These are phyloP conservation scores for Masticophis lateralis DNA, from an alignment of 2,797 vertebrate genomes.

Conservation along the genomic window DNA sequence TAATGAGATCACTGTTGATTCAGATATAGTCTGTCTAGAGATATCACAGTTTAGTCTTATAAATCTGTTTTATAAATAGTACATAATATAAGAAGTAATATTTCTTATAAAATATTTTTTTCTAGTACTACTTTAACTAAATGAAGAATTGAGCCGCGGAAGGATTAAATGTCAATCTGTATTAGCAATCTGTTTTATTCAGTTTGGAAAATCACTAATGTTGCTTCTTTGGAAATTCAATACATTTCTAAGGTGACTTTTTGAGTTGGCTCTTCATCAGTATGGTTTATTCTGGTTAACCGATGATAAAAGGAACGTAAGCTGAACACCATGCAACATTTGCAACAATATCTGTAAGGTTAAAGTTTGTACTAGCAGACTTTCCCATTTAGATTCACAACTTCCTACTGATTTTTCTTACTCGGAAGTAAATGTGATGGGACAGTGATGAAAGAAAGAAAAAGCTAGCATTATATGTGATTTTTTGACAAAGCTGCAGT, in stretches of 20 bases:
- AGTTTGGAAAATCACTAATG: not conserved
- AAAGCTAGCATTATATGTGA: not conserved
- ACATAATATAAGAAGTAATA: not conserved
- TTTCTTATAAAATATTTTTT: constrained; percentile 36
- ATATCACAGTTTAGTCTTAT: constrained; percentile 10
- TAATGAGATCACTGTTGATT: constrained; percentile 36
- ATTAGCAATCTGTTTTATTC: constrained; percentile 9
- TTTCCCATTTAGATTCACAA: not conserved
- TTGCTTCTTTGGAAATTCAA: constrained; percentile 38
- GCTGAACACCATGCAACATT: not conserved
- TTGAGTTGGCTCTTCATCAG: not conserved
- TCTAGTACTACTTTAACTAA: constrained; percentile 30
- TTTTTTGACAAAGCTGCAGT: not conserved
- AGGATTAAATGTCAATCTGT: constrained; percentile 31
- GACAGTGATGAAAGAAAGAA: not conserved
- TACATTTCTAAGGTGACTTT: not conserved
- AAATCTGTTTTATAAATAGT: constrained; percentile 37
- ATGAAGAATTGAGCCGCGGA: constrained; percentile 16
- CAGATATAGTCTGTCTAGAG: constrained; percentile 32
- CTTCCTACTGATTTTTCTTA: not conserved
- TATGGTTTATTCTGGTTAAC: not conserved
- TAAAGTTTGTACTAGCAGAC: not conserved
- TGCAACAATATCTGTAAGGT: not conserved
- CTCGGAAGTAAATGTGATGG: not conserved
- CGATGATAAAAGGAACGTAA: not conserved